Percentiles rank a stretch among this genome's conserved stretches.
Evolutionary conservation across 2,797 vertebrate genomes (phyloP).

Genomic region (Hippoglossus hippoglossus): DNA sequence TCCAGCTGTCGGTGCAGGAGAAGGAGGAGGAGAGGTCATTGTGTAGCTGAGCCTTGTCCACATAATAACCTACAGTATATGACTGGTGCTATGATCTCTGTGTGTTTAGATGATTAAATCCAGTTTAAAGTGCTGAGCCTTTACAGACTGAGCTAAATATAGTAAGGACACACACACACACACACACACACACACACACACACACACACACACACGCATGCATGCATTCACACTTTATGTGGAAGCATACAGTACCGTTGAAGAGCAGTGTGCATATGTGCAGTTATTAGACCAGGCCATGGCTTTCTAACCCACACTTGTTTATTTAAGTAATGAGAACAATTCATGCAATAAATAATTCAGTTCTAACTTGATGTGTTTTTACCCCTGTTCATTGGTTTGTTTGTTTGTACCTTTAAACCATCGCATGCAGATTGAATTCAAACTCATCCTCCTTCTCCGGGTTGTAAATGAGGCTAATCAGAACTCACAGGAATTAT

Average conservation of each 20-base stretch:
- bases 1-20: neutral
- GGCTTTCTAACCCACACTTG: no score
- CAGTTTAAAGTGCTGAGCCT: slow-evolving; percentile 28
- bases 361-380: neutral
- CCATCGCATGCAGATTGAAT: no score
- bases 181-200: neutral
- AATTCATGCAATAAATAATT: no score
- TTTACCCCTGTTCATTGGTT: neutral
- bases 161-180: neutral
- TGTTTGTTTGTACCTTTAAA: no score
- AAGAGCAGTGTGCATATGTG: no score
- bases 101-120: slow-evolving; percentile 41
- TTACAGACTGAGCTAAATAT: slow-evolving; percentile 33
- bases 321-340: no score
- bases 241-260: no score
- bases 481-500: no score
- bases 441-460: no score
- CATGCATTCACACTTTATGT: neutral
- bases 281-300: no score
- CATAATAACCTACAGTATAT: slow-evolving; percentile 5
- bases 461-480: no score
- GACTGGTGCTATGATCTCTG: slow-evolving; percentile 31
- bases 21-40: slow-evolving; percentile 13
- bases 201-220: neutral
- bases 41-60: slow-evolving; percentile 15